These are phyloP conservation scores for Drosophila yakuba DNA, from an alignment of 1,140 invertebrate species.

Conservation along the genomic window DNA sequence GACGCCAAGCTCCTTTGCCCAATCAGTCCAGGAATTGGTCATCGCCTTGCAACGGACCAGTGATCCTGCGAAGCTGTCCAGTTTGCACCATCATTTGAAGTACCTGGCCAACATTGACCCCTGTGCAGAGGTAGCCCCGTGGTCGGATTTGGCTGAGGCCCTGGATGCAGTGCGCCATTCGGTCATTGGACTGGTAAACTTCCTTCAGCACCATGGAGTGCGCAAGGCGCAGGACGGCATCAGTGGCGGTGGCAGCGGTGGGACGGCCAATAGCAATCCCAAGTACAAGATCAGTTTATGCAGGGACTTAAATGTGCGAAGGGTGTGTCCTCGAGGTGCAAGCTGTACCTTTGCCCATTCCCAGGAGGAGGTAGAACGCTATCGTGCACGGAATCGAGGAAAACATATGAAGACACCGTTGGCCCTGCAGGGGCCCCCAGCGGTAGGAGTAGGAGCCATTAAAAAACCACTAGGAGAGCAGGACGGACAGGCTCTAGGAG, in stretches of 20 bases:
- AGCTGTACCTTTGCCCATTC: conserved; percentile 97
- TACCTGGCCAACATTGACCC: conserved; percentile 94
- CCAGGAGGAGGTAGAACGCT: conserved; percentile 95
- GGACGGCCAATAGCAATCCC: conserved; percentile 87
- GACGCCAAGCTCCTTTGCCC: conserved; percentile 95
- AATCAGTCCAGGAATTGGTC: conserved; percentile 95
- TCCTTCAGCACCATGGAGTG: conserved; percentile 92
- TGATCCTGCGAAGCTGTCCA: conserved; percentile 93
- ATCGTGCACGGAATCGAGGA: conserved; percentile 81
- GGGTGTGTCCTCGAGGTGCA: conserved; percentile 93
- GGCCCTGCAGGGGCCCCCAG: conserved; percentile 19
- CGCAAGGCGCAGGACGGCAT: conserved; percentile 87
- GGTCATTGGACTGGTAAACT: conserved; percentile 93
- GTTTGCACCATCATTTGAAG: conserved; percentile 92
- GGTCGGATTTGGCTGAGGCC: conserved; percentile 90
- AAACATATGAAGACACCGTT: conserved; percentile 63
- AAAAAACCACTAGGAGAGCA: conserved; percentile 53
- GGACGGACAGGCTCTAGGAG: conserved; percentile 23
- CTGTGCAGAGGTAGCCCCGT: conserved; percentile 87
- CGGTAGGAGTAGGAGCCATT: conserved; percentile 21
- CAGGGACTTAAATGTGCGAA: conserved; percentile 91
- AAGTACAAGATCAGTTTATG: conserved; percentile 97
- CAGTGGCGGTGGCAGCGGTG: conserved; percentile 85
- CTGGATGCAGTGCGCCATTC: conserved; percentile 93
- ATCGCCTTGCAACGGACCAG: conserved; percentile 96